Base-by-base conservation (phyloP, 2,797 vertebrate genomes). In the Chloroceryle amazona region DNA sequence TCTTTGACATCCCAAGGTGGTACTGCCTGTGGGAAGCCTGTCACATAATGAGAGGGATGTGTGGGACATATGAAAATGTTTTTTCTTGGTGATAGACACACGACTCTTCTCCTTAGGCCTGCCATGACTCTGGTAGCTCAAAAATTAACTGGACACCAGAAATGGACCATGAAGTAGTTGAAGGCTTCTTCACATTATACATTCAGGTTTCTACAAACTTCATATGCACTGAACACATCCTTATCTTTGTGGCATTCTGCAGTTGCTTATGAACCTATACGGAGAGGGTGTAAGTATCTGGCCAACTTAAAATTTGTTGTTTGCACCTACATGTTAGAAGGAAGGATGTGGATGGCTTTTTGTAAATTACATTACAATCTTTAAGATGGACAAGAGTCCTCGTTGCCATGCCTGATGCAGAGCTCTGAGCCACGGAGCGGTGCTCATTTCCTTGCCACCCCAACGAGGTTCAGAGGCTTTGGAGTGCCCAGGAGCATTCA, bases 11-110 rank as follows among this genome's bases (percentile, higher is more conserved):
- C 28, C 13, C 16, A 90, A 68, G 60, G 72, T 9, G 0, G 58
- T 94, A 46, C 37, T 95, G 76, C 47, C 63, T 96, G 28, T 94
- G 68, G 91, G 70, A 96, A 97, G 76, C 57, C 75, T 94, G 88
- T 33, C 68, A 80, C 19, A 35, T 85, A 93, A 85, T 1, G 10
- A 89, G 29, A 42, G 55, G 73, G 54, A 60, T 76, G 29, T 7
- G 2, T 61, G 33, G 41, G 63, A 94, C 96, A 89, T 84, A 90
- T 88, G 87, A 82, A 97, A 95, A 29, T 84, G 29, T 6, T 96
- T 97, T 96, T 85, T 55, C 28, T 71, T 3, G 2, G 20, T 78
- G 89, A 70, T 57, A 93, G 91, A 85, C 78, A 78, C 3, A 15
- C 90, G 67, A 55, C 25, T 88, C 42, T 89, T 74, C 80, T 75